These are phyloP conservation scores for Cossypha niveicapilla DNA, from an alignment of 2,797 vertebrate species.

Conservation along the genomic window DNA sequence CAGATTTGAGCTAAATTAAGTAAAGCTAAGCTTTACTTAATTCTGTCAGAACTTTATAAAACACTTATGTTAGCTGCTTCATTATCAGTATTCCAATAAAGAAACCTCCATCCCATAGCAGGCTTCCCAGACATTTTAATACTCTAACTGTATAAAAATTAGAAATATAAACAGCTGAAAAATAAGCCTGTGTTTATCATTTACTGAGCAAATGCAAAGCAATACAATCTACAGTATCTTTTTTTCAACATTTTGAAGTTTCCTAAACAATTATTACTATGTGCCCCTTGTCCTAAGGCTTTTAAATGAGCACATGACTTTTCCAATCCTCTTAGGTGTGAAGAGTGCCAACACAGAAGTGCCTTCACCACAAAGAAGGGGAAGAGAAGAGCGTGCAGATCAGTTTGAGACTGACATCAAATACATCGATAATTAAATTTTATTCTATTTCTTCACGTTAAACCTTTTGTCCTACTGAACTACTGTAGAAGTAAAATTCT, in stretches of 20 bases:
- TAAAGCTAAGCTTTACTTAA: background rate
- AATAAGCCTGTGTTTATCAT: background rate
- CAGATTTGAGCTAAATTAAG: background rate
- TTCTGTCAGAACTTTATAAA: background rate
- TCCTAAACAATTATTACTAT: background rate
- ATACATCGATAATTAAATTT: conserved; percentile 30
- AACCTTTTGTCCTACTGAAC: background rate
- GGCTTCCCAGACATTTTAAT: background rate
- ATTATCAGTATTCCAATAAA: background rate
- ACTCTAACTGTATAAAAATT: background rate
- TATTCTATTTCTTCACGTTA: background rate
- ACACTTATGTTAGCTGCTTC: background rate
- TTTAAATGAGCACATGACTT: background rate
- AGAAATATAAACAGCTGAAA: background rate
- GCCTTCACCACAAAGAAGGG: background rate
- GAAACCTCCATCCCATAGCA: background rate
- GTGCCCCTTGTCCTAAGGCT: background rate
- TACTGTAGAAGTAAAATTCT: background rate
- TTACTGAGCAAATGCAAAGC: background rate
- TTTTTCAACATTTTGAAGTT: background rate
- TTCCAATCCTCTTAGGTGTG: conserved; percentile 7
- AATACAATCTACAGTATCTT: background rate
- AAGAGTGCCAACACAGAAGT: background rate
- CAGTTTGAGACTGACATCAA: background rate
- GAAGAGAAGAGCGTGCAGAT: background rate